Evolutionary conservation across 2,888 invertebrate genomes (phyloP), one percentile per base, ranked within the genome.

Genomic region (Glaucopsyche alexis): DNA sequence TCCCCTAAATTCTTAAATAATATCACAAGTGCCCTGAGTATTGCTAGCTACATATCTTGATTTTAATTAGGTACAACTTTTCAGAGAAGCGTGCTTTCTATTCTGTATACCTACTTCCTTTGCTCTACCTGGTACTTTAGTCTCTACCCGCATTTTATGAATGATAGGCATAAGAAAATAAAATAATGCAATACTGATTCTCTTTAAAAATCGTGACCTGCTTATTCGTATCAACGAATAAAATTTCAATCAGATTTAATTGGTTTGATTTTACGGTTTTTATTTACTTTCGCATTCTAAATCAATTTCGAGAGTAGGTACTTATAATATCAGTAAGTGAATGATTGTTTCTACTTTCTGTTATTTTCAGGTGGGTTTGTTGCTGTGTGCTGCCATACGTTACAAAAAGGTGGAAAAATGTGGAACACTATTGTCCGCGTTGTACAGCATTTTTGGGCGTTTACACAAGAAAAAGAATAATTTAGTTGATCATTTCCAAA

Each of bases 311-410:
- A 29, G 13, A 11, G 8, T 42, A 42, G 42, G 42, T 42, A 42
- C 8, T 7, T 6, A 67, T 67, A 64, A 49, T 29, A 14, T 71
- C 38, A 8, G 19, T 11, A 5, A 19, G 19, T 19, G 9, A 29
- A 11, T 29, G 55, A 55, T 14, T 60, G 7, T 19, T 29, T 29
- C n/a, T n/a, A n/a, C n/a, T n/a, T n/a, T n/a, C 19, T 71, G 52
- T 42, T 67, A n/a, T 55, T 80, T 78, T 2, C 85, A 93, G 93
- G 93, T 92, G 92, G 91, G 71, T 92, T 76, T 92, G 91, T 78
- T 91, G 93, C 81, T 93, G 93, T 72, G 73, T 92, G 47, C 70
- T 91, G 50, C 93, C 93, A 0, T 93, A 93, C 76, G 73, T 89
- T 14, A 80, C 83, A 3, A 91, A 86, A 74, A 82, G 85, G 72